These are phyloP conservation scores for Drosophila orosa DNA, from an alignment of 1,140 invertebrate genomes.

Conservation along the genomic window DNA sequence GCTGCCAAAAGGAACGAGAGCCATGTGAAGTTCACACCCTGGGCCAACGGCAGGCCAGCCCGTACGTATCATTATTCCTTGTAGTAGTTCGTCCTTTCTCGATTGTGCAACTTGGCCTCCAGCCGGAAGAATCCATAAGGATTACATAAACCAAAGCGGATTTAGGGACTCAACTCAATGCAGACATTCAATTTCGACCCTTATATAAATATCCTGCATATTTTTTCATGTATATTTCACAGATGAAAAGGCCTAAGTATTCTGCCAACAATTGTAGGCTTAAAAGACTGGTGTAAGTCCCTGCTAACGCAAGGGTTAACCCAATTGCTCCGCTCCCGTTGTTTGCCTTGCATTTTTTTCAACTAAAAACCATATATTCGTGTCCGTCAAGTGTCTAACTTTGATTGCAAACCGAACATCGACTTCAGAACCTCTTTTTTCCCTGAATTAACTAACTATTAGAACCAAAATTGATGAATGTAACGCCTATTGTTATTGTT, in stretches of 20 bases:
- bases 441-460: constrained; percentile 1
- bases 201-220: constrained; percentile 11
- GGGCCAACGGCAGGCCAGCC: constrained; percentile 93
- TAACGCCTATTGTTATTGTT: background rate
- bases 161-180: background rate
- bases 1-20: constrained; percentile 91
- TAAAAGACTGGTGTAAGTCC: constrained; percentile 57
- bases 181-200: background rate
- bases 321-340: constrained; percentile 7
- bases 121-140: background rate
- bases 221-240: constrained; percentile 57
- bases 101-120: constrained; percentile 33
- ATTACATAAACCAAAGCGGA: constrained; percentile 39
- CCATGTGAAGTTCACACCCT: constrained; percentile 91
- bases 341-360: constrained; percentile 7
- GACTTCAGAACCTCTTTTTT: constrained; percentile 6
- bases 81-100: background rate
- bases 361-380: background rate
- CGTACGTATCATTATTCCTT: constrained; percentile 87
- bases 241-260: constrained; percentile 72
- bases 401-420: background rate
- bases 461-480: background rate
- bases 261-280: constrained; percentile 10
- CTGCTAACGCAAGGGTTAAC: constrained; percentile 12
- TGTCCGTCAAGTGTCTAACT: constrained; percentile 16